Evolutionary conservation across 2,888 invertebrate species (phyloP).

Genomic region (Maniola hyperantus): DNA sequence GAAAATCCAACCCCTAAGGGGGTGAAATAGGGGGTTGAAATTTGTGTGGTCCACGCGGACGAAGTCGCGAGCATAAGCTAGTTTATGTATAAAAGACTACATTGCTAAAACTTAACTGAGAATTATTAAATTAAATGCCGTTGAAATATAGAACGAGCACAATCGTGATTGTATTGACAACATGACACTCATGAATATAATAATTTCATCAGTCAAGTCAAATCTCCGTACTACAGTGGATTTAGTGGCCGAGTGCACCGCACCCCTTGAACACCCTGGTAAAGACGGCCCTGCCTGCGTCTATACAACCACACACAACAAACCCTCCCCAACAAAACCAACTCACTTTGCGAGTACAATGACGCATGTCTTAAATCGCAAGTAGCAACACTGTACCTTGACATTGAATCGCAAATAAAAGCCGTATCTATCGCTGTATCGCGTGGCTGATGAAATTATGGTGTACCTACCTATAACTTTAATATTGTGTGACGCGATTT

Average conservation of each 20-base stretch:
- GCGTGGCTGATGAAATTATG: constrained; percentile 34
- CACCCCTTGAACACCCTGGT: too few species aligned
- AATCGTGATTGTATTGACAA: constrained; percentile 5
- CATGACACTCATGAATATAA: not conserved
- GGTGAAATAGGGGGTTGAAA: too few species aligned
- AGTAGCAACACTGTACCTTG: not conserved
- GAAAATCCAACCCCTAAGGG: too few species aligned
- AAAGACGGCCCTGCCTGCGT: too few species aligned
- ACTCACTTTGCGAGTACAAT: not conserved
- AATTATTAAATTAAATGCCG: constrained; percentile 1
- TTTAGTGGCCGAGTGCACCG: too few species aligned
- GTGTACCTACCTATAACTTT: too few species aligned
- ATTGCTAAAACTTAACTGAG: not conserved
- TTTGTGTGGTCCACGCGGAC: too few species aligned
- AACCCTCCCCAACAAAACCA: too few species aligned
- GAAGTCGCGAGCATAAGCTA: too few species aligned
- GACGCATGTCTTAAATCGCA: not conserved
- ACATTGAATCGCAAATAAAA: constrained; percentile 17
- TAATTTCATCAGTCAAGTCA: constrained; percentile 7
- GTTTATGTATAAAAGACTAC: not conserved
- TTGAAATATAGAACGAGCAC: not conserved
- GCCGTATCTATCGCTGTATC: constrained; percentile 28
- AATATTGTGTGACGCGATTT: too few species aligned
- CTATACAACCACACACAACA: too few species aligned
- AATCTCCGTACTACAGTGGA: not conserved